Evolutionary conservation across 1,140 invertebrate species (phyloP).

Genomic region (Nephila pilipes): DNA sequence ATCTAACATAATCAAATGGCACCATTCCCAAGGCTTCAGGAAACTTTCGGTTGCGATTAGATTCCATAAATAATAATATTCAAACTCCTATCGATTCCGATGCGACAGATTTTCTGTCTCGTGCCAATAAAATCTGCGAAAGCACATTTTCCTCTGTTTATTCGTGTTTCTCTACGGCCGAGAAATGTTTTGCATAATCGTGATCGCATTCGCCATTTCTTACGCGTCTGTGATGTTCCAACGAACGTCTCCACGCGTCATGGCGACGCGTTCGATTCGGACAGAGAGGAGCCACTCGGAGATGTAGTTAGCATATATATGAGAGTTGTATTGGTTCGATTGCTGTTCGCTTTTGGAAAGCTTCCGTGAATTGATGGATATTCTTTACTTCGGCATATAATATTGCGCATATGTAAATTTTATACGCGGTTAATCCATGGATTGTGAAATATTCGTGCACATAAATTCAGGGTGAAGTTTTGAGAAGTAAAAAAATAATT

Average conservation of each 20-base stretch:
- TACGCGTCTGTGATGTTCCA: background rate
- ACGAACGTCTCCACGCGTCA: background rate
- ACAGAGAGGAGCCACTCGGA: background rate
- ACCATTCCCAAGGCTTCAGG: background rate
- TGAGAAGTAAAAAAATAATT: no score
- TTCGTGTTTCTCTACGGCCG: background rate
- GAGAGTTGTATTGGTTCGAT: background rate
- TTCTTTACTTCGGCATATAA: no score
- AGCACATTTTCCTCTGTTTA: background rate
- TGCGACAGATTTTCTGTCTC: background rate
- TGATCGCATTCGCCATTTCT: background rate
- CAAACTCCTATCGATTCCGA: background rate
- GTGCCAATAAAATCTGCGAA: background rate
- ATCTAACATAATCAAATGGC: background rate
- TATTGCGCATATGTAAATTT: no score
- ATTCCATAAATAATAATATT: slow-evolving; percentile 33
- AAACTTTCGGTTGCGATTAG: background rate
- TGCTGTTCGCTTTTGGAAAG: background rate
- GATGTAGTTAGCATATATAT: slow-evolving; percentile 12
- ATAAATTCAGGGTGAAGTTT: no score
- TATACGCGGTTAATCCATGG: no score
- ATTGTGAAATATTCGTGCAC: no score
- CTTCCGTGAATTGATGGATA: background rate
- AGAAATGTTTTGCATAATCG: background rate
- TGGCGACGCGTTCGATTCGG: background rate